Evolutionary conservation across 2,888 invertebrate genomes (phyloP).

Genomic region (Idaea straminata): DNA sequence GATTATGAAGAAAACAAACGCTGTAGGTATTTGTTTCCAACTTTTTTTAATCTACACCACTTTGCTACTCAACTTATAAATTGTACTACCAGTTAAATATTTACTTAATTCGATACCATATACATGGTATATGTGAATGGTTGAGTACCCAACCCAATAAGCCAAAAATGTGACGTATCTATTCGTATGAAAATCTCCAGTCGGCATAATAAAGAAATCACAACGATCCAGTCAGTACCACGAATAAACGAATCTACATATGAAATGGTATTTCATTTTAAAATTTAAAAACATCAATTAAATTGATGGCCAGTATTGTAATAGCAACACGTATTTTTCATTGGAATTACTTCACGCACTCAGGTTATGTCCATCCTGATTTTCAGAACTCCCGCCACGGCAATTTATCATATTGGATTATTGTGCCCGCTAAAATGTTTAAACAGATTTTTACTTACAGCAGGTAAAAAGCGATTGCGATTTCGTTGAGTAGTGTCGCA

Average conservation of each 20-base stretch:
- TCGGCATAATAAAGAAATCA: neutral
- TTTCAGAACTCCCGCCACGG: constrained; percentile 9
- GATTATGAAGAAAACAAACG: no score
- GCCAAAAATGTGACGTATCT: neutral
- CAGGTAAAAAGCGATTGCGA: constrained; percentile 22
- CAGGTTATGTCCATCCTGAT: constrained; percentile 13
- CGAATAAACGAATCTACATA: neutral
- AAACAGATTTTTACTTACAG: constrained; percentile 10
- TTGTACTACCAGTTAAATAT: no score
- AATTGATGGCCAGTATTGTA: constrained; percentile 8
- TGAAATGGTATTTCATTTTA: neutral
- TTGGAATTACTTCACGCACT: constrained; percentile 8
- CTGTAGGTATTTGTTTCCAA: no score
- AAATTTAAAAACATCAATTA: neutral
- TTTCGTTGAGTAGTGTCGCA: constrained; percentile 29
- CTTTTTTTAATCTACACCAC: no score
- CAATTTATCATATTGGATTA: constrained; percentile 23
- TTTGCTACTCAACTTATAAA: no score
- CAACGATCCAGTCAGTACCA: neutral
- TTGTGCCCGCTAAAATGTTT: constrained; percentile 14
- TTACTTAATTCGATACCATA: no score
- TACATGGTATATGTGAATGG: no score
- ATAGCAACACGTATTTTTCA: constrained; percentile 18
- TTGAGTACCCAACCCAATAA: no score
- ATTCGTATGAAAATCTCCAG: neutral